These are phyloP conservation scores for Zelleria hepariella DNA, from an alignment of 2,888 invertebrate species.

Conservation along the genomic window DNA sequence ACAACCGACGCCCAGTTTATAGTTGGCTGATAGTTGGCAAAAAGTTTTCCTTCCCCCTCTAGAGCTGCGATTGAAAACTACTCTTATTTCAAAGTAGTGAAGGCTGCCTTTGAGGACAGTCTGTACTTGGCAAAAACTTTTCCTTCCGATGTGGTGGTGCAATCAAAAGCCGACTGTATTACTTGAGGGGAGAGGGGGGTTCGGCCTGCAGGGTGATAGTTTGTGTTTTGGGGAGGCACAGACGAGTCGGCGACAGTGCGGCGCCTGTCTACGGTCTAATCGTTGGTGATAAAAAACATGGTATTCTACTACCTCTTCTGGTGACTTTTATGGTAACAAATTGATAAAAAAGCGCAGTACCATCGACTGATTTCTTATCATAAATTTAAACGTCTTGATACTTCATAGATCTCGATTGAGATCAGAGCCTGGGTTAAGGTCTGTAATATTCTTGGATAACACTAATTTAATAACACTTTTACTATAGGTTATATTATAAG, in stretches of 20 bases:
- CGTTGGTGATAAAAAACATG: background rate
- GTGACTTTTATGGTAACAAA: no score
- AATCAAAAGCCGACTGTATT: background rate
- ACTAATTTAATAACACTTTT: no score
- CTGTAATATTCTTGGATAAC: no score
- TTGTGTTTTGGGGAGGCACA: conserved; percentile 25
- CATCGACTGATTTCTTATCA: no score
- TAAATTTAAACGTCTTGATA: no score
- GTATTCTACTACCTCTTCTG: background rate
- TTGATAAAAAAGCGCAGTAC: no score
- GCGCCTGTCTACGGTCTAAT: conserved; percentile 20
- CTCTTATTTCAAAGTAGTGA: background rate
- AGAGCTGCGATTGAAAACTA: background rate
- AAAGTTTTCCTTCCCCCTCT: background rate
- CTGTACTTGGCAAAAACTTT: background rate
- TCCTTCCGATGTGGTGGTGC: background rate
- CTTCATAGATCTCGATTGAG: no score
- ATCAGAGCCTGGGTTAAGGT: no score
- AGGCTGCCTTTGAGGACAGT: background rate
- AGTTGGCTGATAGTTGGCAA: background rate
- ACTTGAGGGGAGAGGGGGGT: background rate
- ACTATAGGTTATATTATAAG: no score
- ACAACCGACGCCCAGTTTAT: background rate
- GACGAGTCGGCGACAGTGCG: conserved; percentile 50
- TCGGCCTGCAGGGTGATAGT: conserved; percentile 7